Percentiles rank a stretch among this genome's conserved stretches.
These are phyloP conservation scores for Hirtodrosophila duncani DNA, from an alignment of 2,888 invertebrate species.

Conservation along the genomic window DNA sequence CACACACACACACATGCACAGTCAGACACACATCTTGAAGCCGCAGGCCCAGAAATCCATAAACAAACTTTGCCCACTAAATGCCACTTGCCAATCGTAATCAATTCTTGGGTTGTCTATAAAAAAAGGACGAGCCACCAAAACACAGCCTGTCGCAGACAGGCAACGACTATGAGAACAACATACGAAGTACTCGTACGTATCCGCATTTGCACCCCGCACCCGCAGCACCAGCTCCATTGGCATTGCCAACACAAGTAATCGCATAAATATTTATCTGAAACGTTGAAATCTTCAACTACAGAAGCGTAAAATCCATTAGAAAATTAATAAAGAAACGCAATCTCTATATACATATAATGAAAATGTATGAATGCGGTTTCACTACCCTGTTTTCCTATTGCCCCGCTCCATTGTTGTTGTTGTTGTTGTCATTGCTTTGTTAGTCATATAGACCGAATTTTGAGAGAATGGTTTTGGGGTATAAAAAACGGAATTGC, in stretches of 20 bases:
- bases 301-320: constrained; percentile 74
- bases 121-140: constrained; percentile 52
- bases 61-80: constrained; percentile 69
- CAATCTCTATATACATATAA: constrained; percentile 13
- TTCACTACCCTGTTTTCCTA: constrained; percentile 22
- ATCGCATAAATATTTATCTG: constrained; percentile 66
- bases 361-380: constrained; percentile 58
- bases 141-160: constrained; percentile 37
- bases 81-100: constrained; percentile 73
- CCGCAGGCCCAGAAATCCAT: constrained; percentile 41
- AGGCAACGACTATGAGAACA: constrained; percentile 27
- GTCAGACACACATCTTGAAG: neutral
- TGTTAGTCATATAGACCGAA: constrained; percentile 25
- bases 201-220: constrained; percentile 36
- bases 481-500: constrained; percentile 33
- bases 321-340: constrained; percentile 76
- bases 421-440: constrained; percentile 11
- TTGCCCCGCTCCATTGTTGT: neutral
- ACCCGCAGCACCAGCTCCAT: constrained; percentile 7
- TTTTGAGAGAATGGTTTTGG: constrained; percentile 25
- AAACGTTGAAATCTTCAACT: constrained; percentile 63
- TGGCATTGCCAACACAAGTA: neutral
- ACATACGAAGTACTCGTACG: constrained; percentile 33
- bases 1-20: constrained; percentile 14
- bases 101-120: constrained; percentile 62